phyloP scores from a whole-genome alignment of 2,797 vertebrate genomes.

The Gambusia yucatana region DNA sequence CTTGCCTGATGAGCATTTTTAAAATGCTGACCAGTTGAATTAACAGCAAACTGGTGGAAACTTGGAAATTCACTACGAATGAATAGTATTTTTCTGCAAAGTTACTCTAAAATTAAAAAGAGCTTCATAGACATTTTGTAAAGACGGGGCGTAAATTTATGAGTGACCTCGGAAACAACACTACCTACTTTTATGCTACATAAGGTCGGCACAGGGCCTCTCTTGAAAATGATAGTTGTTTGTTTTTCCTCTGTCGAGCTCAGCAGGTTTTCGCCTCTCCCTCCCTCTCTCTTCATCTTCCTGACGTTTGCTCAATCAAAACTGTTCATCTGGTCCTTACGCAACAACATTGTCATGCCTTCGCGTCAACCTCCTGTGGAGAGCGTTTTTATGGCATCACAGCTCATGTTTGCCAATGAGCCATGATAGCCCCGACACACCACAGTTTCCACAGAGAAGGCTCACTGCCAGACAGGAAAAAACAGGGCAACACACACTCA shows the following conservation, averaged over 20 bases:
- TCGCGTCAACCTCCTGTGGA: slow-evolving; percentile 35
- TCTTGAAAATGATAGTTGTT: not conserved
- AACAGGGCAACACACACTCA: slow-evolving; percentile 10
- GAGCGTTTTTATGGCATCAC: slow-evolving; percentile 44
- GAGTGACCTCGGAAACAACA: not conserved
- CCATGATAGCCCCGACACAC: slow-evolving; percentile 12
- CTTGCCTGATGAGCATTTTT: not conserved
- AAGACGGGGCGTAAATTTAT: slow-evolving; percentile 22
- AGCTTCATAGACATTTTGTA: slow-evolving; percentile 9
- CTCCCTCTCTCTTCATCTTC: not conserved
- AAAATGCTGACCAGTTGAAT: not conserved
- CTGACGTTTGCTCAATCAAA: slow-evolving; percentile 42
- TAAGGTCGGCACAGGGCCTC: not conserved
- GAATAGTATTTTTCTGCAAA: not conserved
- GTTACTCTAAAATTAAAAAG: slow-evolving; percentile 23
- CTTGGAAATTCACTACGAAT: not conserved
- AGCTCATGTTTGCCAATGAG: slow-evolving; percentile 68
- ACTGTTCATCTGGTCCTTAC: slow-evolving; percentile 51
- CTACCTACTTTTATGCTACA: slow-evolving; percentile 4
- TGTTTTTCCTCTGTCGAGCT: slow-evolving; percentile 21
- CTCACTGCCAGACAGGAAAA: slow-evolving; percentile 23
- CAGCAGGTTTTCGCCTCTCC: slow-evolving; percentile 29
- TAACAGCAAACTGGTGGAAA: not conserved
- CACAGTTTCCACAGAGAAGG: slow-evolving; percentile 8
- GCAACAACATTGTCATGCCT: slow-evolving; percentile 48